These are phyloP conservation scores for Falco peregrinus DNA, from an alignment of 2,797 vertebrate genomes.

Conservation along the genomic window DNA sequence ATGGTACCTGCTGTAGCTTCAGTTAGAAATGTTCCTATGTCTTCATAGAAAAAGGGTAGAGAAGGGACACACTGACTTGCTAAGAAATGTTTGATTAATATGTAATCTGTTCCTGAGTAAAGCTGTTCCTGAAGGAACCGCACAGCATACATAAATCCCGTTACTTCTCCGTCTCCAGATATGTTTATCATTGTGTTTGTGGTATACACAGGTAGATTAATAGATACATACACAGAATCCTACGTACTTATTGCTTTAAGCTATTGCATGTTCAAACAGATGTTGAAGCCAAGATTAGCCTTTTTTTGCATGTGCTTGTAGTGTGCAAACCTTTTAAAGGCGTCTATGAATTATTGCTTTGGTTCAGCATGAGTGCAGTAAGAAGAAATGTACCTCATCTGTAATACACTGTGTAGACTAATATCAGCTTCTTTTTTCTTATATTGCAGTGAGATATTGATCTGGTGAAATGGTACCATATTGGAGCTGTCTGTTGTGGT, in stretches of 20 bases:
- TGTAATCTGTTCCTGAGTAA: conserved; percentile 22
- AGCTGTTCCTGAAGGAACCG: conserved; percentile 21
- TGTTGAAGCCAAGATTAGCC: conserved; percentile 86
- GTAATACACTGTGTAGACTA: conserved; percentile 99
- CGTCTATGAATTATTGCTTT: conserved; percentile 93
- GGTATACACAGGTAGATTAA: conserved; percentile 52
- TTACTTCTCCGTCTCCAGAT: conserved; percentile 30
- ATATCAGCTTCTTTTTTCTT: conserved; percentile 99
- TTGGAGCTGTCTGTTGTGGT: conserved; percentile 99
- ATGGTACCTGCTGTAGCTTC: conserved; percentile 1
- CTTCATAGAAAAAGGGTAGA: neutral
- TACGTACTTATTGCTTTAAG: conserved; percentile 61
- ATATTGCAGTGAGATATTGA: conserved; percentile 99
- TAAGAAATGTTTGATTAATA: conserved; percentile 46
- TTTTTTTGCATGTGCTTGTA: conserved; percentile 84
- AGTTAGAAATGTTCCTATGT: conserved; percentile 28
- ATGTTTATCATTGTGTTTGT: conserved; percentile 46
- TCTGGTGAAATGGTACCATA: conserved; percentile 99
- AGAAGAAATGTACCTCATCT: conserved; percentile 99
- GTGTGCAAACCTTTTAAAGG: conserved; percentile 86
- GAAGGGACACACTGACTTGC: neutral
- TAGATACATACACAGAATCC: conserved; percentile 41
- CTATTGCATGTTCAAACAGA: conserved; percentile 85
- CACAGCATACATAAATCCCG: conserved; percentile 10
- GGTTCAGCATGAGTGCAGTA: conserved; percentile 93